Evolutionary conservation across 2,888 invertebrate genomes (phyloP).

Genomic region (Coelinius sp.): DNA sequence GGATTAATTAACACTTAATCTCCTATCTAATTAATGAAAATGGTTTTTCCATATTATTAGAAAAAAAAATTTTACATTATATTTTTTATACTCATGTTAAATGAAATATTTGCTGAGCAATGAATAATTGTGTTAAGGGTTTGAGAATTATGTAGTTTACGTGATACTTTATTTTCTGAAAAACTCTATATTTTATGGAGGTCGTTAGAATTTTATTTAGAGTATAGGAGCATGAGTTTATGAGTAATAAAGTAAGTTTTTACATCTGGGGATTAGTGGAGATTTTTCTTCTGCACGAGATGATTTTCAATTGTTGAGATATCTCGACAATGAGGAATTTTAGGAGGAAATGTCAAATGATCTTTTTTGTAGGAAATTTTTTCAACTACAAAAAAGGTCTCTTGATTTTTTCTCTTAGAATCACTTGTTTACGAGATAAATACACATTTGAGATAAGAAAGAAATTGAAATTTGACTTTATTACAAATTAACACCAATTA

Average conservation of each 20-base stretch:
- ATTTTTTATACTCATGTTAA: background rate
- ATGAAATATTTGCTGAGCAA: background rate
- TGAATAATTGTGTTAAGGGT: background rate
- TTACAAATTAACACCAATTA: too few relatives aligned
- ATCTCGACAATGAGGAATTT: too few relatives aligned
- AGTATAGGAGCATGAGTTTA: background rate
- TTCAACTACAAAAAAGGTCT: too few relatives aligned
- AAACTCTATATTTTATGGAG: background rate
- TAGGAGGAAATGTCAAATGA: too few relatives aligned
- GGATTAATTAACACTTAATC: background rate
- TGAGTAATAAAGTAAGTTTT: background rate
- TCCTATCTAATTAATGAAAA: background rate
- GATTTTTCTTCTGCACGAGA: background rate
- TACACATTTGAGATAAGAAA: too few relatives aligned
- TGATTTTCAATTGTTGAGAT: too few relatives aligned
- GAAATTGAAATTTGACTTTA: too few relatives aligned
- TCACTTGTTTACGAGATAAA: too few relatives aligned
- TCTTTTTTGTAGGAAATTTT: too few relatives aligned
- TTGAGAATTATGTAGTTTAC: too few relatives aligned
- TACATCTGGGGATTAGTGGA: background rate
- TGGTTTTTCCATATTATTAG: background rate
- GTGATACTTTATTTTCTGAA: background rate
- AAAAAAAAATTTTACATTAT: background rate
- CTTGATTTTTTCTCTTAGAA: too few relatives aligned
- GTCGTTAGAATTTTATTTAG: background rate